phyloP scores from a whole-genome alignment of 2,113 vertebrate genomes.

The Platichthys stellatus region DNA sequence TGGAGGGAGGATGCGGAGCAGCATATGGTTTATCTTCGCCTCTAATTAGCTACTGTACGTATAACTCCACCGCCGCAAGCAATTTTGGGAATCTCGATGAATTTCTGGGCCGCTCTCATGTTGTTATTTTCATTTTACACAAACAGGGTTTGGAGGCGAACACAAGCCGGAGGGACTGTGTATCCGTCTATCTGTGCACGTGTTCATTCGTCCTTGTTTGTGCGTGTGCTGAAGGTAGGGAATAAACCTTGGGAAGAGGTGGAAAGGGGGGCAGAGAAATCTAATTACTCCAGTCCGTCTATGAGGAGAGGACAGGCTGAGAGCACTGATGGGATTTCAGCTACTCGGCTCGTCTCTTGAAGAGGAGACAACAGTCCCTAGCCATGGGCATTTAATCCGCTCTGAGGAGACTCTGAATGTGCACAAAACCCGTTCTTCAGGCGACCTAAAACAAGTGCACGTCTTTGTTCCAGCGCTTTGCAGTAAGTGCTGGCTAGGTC shows the following conservation, averaged over 20 bases:
- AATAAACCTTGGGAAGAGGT: slow-evolving; percentile 33
- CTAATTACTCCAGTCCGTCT: slow-evolving; percentile 60
- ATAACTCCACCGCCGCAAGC: slow-evolving; percentile 60
- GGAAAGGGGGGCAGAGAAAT: slow-evolving; percentile 33
- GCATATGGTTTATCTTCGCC: slow-evolving; percentile 62
- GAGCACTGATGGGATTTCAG: slow-evolving; percentile 63
- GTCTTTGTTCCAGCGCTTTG: slow-evolving; percentile 7
- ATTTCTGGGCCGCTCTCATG: slow-evolving; percentile 28
- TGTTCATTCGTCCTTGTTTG: slow-evolving; percentile 37
- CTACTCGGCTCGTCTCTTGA: slow-evolving; percentile 17
- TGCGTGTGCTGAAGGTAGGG: slow-evolving; percentile 33
- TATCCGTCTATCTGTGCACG: not conserved
- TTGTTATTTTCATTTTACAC: slow-evolving; percentile 6
- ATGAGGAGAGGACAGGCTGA: slow-evolving; percentile 53
- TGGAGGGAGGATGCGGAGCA: not conserved
- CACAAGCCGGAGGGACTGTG: slow-evolving; percentile 19
- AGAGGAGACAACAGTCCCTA: slow-evolving; percentile 29
- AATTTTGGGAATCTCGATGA: slow-evolving; percentile 56
- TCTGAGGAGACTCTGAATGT: slow-evolving; percentile 36
- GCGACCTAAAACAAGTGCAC: not conserved
- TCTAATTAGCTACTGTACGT: slow-evolving; percentile 74
- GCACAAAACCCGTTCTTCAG: slow-evolving; percentile 18
- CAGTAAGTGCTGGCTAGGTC: slow-evolving; percentile 2
- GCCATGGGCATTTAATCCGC: slow-evolving; percentile 25
- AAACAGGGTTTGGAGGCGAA: slow-evolving; percentile 42